These are phyloP conservation scores for Eutrigla gurnardus DNA, from an alignment of 2,797 vertebrate species.

Conservation along the genomic window DNA sequence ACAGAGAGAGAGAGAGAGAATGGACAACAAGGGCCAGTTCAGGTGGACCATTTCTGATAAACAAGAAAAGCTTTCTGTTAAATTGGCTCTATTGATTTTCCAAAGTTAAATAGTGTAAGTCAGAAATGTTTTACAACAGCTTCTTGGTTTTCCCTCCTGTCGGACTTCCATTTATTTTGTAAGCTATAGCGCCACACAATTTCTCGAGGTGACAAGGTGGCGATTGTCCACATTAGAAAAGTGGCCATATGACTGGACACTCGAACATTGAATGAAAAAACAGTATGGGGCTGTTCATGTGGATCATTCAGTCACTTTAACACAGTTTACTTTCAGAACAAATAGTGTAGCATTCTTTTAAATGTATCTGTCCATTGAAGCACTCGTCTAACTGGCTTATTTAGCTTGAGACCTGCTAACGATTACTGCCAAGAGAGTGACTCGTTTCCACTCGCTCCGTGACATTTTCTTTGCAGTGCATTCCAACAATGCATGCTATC, in stretches of 20 bases:
- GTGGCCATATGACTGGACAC: not conserved
- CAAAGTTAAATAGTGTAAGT: slow-evolving; percentile 52
- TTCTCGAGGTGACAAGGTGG: slow-evolving; percentile 23
- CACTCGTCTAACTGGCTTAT: not conserved
- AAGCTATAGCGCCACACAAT: not conserved
- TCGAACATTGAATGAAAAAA: not conserved
- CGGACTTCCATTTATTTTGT: slow-evolving; percentile 34
- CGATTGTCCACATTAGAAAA: slow-evolving; percentile 14
- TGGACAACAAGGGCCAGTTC: not conserved
- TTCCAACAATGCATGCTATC: not conserved
- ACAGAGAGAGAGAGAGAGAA: not conserved
- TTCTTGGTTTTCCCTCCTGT: slow-evolving; percentile 31
- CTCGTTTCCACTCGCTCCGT: not conserved
- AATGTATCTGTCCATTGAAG: not conserved
- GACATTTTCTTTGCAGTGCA: not conserved
- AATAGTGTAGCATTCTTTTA: not conserved
- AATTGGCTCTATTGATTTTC: slow-evolving; percentile 68
- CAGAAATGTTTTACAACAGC: slow-evolving; percentile 65
- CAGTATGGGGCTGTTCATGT: not conserved
- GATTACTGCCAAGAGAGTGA: not conserved
- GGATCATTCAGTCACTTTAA: not conserved
- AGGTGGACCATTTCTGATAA: slow-evolving; percentile 45
- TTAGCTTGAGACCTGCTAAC: not conserved
- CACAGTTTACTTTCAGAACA: not conserved
- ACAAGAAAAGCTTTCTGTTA: slow-evolving; percentile 53